phyloP scores from a whole-genome alignment of 2,797 vertebrate genomes.

The Taenioides sp. region DNA sequence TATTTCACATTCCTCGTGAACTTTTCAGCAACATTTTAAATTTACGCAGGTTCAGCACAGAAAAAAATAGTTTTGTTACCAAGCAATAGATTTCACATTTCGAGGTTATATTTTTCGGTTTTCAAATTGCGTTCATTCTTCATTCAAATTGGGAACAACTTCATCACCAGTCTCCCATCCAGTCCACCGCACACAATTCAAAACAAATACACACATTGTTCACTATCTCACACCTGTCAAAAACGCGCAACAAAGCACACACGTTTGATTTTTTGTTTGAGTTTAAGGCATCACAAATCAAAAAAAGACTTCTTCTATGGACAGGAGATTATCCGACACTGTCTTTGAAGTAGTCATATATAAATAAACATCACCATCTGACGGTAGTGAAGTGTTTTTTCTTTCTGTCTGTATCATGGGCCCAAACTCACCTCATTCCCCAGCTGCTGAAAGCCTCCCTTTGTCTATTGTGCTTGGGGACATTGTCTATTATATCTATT shows the following conservation, averaged over 20 bases:
- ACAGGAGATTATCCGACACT: slow-evolving; percentile 6
- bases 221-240: slow-evolving; percentile 13
- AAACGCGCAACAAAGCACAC: slow-evolving; percentile 32
- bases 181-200: slow-evolving; percentile 6
- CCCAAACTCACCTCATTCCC: slow-evolving; percentile 49
- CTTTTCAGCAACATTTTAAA: not conserved
- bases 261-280: not conserved
- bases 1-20: not conserved
- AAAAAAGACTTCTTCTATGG: slow-evolving; percentile 19
- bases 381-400: slow-evolving; percentile 17
- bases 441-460: slow-evolving; percentile 56
- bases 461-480: slow-evolving; percentile 67
- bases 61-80: not conserved
- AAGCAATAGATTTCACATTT: not conserved
- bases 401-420: slow-evolving; percentile 35
- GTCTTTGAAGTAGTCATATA: slow-evolving; percentile 13
- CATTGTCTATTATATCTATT: slow-evolving; percentile 67
- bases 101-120: not conserved
- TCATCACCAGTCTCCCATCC: slow-evolving; percentile 18
- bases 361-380: slow-evolving; percentile 8
- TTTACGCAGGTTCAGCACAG: not conserved
- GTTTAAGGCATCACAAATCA: slow-evolving; percentile 19
- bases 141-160: slow-evolving; percentile 20
- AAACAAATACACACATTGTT: slow-evolving; percentile 1
- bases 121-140: not conserved